Conservation (phyloP, 2,113 vertebrate genomes). For the Spea multiplicata region DNA sequence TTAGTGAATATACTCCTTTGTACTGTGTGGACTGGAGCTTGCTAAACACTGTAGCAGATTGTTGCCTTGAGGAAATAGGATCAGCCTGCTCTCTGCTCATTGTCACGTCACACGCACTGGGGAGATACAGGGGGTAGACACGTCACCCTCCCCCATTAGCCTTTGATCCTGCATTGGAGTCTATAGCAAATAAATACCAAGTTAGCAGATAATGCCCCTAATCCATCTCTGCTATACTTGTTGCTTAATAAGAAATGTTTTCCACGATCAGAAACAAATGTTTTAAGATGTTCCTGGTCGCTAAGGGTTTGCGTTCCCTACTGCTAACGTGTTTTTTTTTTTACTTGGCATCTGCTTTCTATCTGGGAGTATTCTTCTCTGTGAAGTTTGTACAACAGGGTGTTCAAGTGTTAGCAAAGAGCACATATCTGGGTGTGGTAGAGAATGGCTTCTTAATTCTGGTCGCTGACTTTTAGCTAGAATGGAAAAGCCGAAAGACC, state of each 20-base stretch:
- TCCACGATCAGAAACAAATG: not conserved
- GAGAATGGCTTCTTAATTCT: not conserved
- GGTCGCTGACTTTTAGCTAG: not conserved
- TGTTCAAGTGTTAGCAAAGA: not conserved
- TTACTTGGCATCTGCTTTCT: not conserved
- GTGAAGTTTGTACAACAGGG: not conserved
- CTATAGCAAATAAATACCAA: not conserved
- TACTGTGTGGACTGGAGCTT: not conserved
- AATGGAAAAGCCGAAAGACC: not conserved
- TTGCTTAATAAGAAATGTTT: not conserved
- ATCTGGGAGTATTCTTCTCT: not conserved
- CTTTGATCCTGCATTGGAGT: not conserved
- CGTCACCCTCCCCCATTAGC: not conserved
- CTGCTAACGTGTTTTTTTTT: not conserved
- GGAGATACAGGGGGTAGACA: not conserved
- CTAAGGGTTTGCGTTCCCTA: not conserved
- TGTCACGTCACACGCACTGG: not conserved
- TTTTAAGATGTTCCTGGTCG: not conserved
- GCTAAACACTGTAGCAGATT: not conserved
- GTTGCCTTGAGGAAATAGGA: not conserved
- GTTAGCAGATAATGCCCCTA: not conserved
- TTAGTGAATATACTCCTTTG: too few relatives aligned
- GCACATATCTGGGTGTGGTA: constrained; percentile 4
- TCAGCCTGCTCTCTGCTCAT: not conserved
- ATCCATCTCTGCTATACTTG: not conserved